These are phyloP conservation scores for Bemisia tabaci DNA, from an alignment of 1,140 invertebrate species.

Conservation along the genomic window DNA sequence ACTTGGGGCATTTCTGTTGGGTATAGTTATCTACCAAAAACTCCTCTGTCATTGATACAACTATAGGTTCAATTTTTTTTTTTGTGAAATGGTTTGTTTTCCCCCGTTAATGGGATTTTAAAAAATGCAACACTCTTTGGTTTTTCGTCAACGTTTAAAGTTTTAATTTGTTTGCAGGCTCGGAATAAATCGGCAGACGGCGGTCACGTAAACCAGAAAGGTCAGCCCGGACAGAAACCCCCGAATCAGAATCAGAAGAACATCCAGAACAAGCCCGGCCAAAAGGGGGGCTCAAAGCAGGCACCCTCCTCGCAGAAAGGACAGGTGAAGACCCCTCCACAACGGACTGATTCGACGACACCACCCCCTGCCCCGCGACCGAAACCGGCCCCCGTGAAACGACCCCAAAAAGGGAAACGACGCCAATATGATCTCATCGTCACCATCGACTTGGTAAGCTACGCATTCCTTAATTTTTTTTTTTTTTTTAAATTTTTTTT, in stretches of 20 bases:
- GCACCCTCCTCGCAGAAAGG: constrained; percentile 10
- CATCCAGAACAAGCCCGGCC: not conserved
- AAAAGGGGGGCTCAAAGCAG: constrained; percentile 7
- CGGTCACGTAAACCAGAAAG: constrained; percentile 48
- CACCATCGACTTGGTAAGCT: constrained; percentile 64
- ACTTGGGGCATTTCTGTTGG: no score
- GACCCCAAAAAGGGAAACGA: constrained; percentile 60
- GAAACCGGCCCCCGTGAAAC: constrained; percentile 40
- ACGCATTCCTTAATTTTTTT: no score
- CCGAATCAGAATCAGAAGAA: constrained; percentile 36
- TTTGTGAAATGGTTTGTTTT: no score
- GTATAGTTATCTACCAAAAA: no score
- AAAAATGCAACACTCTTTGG: no score
- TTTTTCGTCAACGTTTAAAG: no score
- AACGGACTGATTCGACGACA: not conserved
- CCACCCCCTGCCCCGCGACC: constrained; percentile 23
- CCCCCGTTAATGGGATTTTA: no score
- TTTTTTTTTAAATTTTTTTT: no score
- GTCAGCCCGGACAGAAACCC: constrained; percentile 35
- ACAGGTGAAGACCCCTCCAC: not conserved
- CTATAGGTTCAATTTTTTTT: no score
- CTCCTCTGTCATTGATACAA: no score
- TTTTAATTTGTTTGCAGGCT: no score
- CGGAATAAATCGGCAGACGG: constrained; percentile 67
- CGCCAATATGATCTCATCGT: constrained; percentile 68